These are phyloP conservation scores for Alectura lathami DNA, from an alignment of 2,113 vertebrate genomes.

Conservation along the genomic window DNA sequence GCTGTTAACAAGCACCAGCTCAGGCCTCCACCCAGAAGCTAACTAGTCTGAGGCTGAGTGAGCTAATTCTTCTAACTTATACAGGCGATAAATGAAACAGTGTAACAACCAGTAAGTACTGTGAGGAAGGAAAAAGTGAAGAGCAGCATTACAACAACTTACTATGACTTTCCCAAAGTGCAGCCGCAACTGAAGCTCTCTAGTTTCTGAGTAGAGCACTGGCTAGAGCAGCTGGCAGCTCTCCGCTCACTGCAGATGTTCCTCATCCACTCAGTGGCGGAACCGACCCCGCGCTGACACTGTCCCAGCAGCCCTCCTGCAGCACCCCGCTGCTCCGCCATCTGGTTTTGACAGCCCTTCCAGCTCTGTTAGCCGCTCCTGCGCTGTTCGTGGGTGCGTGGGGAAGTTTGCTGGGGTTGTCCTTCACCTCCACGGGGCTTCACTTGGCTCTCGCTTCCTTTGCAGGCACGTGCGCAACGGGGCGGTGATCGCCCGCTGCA, in stretches of 20 bases:
- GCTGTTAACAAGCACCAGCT: constrained; percentile 21
- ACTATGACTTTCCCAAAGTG: background rate
- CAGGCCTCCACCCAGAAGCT: constrained; percentile 32
- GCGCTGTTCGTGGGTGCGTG: background rate
- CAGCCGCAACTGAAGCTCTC: background rate
- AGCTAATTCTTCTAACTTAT: background rate
- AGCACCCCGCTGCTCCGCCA: background rate
- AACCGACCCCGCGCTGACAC: rapidly evolving
- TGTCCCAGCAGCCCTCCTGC: background rate
- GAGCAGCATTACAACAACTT: background rate
- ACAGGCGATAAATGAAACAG: background rate
- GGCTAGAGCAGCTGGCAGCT: background rate
- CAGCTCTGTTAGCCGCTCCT: background rate
- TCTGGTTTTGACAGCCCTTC: background rate
- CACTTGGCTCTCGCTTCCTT: background rate
- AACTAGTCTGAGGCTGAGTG: background rate
- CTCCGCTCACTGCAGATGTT: background rate
- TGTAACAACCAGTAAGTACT: background rate
- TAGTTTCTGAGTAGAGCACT: background rate
- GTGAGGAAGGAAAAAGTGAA: background rate
- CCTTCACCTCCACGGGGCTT: rapidly evolving
- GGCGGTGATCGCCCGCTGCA: constrained; percentile 94
- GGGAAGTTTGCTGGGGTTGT: background rate
- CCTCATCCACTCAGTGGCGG: rapidly evolving
- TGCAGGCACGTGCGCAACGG: constrained; percentile 90